A percentile compares a stretch with the other conserved stretches of the same genome.
These are phyloP conservation scores for Leptopilina syphax DNA, from an alignment of 2,888 invertebrate genomes.

Conservation along the genomic window DNA sequence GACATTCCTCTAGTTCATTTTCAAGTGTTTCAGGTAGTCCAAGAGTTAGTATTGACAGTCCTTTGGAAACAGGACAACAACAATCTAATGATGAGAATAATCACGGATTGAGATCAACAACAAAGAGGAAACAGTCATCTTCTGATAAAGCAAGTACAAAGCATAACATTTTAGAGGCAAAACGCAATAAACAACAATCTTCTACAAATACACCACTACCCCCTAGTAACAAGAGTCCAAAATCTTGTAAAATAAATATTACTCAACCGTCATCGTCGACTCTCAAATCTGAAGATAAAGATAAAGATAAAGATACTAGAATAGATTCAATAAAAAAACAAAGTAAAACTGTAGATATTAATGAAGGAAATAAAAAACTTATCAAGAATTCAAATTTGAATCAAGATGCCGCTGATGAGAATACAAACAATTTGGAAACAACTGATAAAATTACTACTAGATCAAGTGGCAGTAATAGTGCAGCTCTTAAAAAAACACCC, in stretches of 20 bases:
- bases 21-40: conserved; percentile 85
- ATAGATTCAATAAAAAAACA: conserved; percentile 41
- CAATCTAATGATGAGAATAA: conserved; percentile 45
- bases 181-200: conserved; percentile 11
- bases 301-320: no score
- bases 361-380: neutral
- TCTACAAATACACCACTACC: neutral
- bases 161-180: conserved; percentile 16
- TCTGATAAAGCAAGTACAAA: neutral
- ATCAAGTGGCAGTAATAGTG: conserved; percentile 54
- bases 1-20: conserved; percentile 91
- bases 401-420: neutral
- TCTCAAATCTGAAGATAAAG: no score
- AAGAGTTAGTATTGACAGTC: conserved; percentile 77
- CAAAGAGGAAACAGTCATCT: neutral
- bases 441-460: conserved; percentile 60
- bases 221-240: neutral
- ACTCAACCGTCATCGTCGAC: no score
- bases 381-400: conserved; percentile 48
- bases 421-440: conserved; percentile 3
- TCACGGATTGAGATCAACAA: conserved; percentile 11
- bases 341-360: conserved; percentile 49
- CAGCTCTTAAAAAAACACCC: conserved; percentile 58
- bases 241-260: neutral
- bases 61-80: conserved; percentile 40